Evolutionary conservation across 2,113 vertebrate genomes (phyloP), one percentile per base, ranked within the genome.

Genomic region (Anarrhichthys ocellatus): DNA sequence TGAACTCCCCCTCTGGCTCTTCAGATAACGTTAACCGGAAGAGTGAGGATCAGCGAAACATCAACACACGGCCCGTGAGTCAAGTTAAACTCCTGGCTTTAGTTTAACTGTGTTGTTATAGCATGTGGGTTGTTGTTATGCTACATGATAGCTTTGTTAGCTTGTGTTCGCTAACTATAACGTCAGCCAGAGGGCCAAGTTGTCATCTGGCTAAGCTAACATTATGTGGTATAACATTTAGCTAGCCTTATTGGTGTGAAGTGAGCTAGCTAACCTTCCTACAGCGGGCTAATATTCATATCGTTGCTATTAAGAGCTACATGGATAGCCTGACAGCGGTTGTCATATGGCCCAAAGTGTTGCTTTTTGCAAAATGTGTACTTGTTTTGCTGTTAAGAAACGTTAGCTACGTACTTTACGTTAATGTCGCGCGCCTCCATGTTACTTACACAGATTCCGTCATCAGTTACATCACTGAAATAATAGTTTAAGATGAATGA

Each of bases 51-150:
- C 20, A 20, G 56, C 2, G 9, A 44, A 0, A 10, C 13, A 9
- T 5, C 62, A 27, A 29, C 40, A 7, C 13, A 27, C 54, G 59
- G 24, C 5, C n/a, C 22, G 84, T 86, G 46, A 78, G 84, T 86
- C 38, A 42, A 0, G 5, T 6, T 2, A 59, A 5, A 70, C 1
- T 36, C 6, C 0, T 4, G 1, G 1, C 1, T 0, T 40, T 8
- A 8, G 6, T 18, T 22, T 7, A 34, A 20, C 17, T 2, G 22
- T n/a, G 42, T 52, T 8, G 24, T 48, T 22, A 2, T 4, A 20
- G 14, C 15, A 36, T 63, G 10, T 15, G 18, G 6, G 0, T 22
- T 22, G 1, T 54, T 32, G n/a, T 59, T 40, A 8, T 14, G 68
- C 32, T 54, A 24, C 59, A 18, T 50, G 18, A 6, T 59, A 46